Evolutionary conservation across 1,140 invertebrate species (phyloP), one percentile per base, ranked within the genome.

Genomic region (Drosophila biarmipes): DNA sequence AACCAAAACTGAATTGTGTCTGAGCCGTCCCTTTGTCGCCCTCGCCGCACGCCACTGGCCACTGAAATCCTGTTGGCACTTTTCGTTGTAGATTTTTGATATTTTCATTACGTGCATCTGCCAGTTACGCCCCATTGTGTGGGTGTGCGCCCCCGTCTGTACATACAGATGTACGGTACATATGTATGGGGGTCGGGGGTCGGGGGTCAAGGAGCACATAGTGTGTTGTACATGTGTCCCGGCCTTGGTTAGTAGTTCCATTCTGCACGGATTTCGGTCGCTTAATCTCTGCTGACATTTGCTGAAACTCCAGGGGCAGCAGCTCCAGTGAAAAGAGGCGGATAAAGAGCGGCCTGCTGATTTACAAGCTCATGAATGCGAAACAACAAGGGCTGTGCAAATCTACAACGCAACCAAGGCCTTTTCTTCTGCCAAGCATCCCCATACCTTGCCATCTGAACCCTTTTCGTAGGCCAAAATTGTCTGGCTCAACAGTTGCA

Each of bases 91-190:
- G 84, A 89, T 87, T 87, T 87, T 87, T 87, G 84, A 87, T 87
- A 87, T 87, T 87, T 87, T 87, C 82, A 87, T 87, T 87, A 87
- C 78, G 84, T 87, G 71, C 81, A 86, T 75, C 82, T 87, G 78
- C 82, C 80, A 76, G 80, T 76, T 75, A 71, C 37, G 56, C 73
- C 67, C 56, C 55, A 69, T 77, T 79, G 35, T 57, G 51, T 75
- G 63, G 48, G 48, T 35, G 34, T 21, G 24, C 54, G 11, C 27
- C 4, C 7, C n/a, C 6, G 17, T 15, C 10, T 11, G 5, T 29
- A 48, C n/a, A n/a, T n/a, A n/a, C n/a, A n/a, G n/a, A n/a, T 15
- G 8, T 15, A 27, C 27, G 31, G 8, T 11, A 19, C 17, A 42
- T 45, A 24, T 8, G 46, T 15, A 19, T 34, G 34, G 40, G 34